phyloP scores from a whole-genome alignment of 2,888 invertebrate genomes.

The Hirtodrosophila cameraria region DNA sequence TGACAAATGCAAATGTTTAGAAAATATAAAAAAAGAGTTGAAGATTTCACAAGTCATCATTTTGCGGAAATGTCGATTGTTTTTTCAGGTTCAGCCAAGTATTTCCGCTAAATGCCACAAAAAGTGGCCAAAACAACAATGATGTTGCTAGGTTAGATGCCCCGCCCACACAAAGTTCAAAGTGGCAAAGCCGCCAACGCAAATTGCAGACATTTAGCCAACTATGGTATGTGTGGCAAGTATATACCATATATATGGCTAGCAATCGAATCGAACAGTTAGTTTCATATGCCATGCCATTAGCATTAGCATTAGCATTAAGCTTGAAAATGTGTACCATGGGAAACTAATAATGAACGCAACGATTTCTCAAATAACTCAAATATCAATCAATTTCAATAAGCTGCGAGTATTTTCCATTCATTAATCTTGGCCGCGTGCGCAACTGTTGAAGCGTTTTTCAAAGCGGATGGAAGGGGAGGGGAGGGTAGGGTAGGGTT shows the following conservation, averaged over 20 bases:
- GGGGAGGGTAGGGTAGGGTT: background rate
- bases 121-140: conserved; percentile 11
- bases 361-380: conserved; percentile 62
- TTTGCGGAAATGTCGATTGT: too few species aligned
- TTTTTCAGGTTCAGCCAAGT: background rate
- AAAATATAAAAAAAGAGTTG: too few species aligned
- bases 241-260: too few species aligned
- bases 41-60: too few species aligned
- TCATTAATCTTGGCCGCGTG: conserved; percentile 78
- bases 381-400: conserved; percentile 77
- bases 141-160: background rate
- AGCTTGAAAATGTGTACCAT: conserved; percentile 57
- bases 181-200: conserved; percentile 71
- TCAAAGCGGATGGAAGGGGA: background rate
- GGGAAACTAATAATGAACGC: conserved; percentile 69
- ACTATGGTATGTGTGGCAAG: background rate
- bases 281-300: conserved; percentile 33
- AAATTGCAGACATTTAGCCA: conserved; percentile 52
- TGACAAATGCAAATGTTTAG: too few species aligned
- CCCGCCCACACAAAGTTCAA: conserved; percentile 58
- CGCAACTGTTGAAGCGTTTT: conserved; percentile 73
- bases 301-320: conserved; percentile 41
- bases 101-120: conserved; percentile 39
- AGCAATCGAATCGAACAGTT: conserved; percentile 49
- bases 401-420: conserved; percentile 36